phyloP scores from a whole-genome alignment of 1,140 invertebrate genomes.

The Cepaea nemoralis region DNA sequence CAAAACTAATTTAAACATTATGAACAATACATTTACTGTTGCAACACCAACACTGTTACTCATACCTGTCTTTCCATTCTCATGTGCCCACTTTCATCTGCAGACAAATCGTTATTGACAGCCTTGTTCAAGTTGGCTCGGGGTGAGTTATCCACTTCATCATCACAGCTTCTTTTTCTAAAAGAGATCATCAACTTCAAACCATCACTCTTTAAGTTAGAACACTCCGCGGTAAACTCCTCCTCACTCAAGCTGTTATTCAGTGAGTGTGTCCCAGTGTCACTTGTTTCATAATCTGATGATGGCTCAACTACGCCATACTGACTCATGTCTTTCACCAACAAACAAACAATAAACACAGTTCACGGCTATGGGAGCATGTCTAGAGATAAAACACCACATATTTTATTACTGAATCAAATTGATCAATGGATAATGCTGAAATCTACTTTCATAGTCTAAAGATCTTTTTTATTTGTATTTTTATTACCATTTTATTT shows the following conservation, averaged over 20 bases:
- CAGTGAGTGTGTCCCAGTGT: not conserved
- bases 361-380: too few species aligned
- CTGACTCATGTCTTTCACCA: constrained; percentile 28
- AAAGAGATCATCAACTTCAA: constrained; percentile 36
- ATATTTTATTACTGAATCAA: too few species aligned
- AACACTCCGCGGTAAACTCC: constrained; percentile 16
- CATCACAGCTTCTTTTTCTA: constrained; percentile 28
- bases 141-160: constrained; percentile 28
- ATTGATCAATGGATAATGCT: too few species aligned
- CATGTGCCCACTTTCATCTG: constrained; percentile 16
- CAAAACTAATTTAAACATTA: too few species aligned
- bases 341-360: not conserved
- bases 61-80: constrained; percentile 39
- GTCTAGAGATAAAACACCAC: too few species aligned
- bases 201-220: constrained; percentile 27
- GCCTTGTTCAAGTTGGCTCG: constrained; percentile 23
- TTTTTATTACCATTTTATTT: too few species aligned
- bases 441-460: too few species aligned
- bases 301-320: not conserved
- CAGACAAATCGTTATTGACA: not conserved
- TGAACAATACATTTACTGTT: too few species aligned
- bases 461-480: too few species aligned
- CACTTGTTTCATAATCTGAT: constrained; percentile 18
- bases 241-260: constrained; percentile 27
- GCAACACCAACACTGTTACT: too few species aligned